Conservation (phyloP, 2,888 invertebrate species). For the Phasia obesa region DNA sequence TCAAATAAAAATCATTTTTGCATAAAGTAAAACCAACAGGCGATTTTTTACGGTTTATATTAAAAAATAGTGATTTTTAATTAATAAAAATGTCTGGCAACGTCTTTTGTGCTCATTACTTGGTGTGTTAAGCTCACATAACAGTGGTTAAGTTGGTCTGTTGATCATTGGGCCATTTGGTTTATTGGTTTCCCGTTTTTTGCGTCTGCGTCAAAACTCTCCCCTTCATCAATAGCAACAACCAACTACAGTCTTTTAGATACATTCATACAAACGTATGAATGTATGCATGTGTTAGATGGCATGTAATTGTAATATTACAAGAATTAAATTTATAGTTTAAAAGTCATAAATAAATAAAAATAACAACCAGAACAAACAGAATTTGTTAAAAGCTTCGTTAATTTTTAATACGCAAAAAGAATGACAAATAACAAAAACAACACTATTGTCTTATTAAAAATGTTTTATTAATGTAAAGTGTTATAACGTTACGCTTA, state of each 20-base stretch:
- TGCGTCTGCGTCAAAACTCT: constrained; percentile 1
- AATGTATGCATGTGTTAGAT: constrained; percentile 26
- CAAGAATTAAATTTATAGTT: constrained; percentile 51
- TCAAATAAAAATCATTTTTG: too few relatives aligned
- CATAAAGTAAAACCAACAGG: too few relatives aligned
- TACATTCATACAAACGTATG: neutral
- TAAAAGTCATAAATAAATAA: constrained; percentile 42
- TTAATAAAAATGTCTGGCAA: constrained; percentile 7
- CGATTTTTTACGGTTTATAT: too few relatives aligned
- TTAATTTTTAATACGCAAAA: constrained; percentile 55
- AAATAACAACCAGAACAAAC: constrained; percentile 53
- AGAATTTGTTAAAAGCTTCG: constrained; percentile 20
- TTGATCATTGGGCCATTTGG: constrained; percentile 51
- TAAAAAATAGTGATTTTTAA: too few relatives aligned
- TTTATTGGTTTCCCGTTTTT: constrained; percentile 32
- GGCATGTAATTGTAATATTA: constrained; percentile 46
- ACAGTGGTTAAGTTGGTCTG: constrained; percentile 5
- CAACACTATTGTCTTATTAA: constrained; percentile 19
- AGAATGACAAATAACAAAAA: constrained; percentile 8
- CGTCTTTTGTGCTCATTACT: constrained; percentile 14
- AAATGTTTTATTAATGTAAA: neutral
- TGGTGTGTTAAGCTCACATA: constrained; percentile 15
- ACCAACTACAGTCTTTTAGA: neutral
- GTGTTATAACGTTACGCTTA: neutral
- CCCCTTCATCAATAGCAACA: neutral